Conservation (phyloP, 2,888 invertebrate genomes). For the Epinotia brunnichana region DNA sequence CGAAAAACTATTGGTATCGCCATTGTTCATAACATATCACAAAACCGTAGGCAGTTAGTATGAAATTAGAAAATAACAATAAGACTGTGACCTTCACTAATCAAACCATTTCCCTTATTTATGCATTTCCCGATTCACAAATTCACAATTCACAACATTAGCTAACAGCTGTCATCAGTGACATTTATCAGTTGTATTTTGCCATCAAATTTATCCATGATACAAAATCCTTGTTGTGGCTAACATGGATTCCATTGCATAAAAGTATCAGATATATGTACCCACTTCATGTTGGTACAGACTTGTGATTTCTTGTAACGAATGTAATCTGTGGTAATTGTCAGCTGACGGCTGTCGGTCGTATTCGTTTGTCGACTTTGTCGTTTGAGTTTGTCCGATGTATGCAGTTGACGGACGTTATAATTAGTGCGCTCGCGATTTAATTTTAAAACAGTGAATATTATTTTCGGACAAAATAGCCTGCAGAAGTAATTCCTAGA, state of each 20-base stretch:
- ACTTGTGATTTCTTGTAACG: neutral
- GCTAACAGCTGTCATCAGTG: conserved; percentile 5
- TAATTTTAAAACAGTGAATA: conserved; percentile 3
- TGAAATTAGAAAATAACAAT: conserved; percentile 14
- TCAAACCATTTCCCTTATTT: neutral
- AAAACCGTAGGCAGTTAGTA: neutral
- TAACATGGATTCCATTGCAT: neutral
- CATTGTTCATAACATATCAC: conserved; percentile 30
- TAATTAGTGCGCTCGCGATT: conserved; percentile 19
- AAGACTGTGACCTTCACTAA: conserved; percentile 25
- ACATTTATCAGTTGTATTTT: conserved; percentile 34
- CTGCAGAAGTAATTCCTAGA: neutral
- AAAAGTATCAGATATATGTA: neutral
- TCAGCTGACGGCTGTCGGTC: conserved; percentile 29
- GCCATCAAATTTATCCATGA: neutral
- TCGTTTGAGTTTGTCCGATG: neutral
- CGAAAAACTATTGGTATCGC: conserved; percentile 68
- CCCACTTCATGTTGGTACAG: neutral
- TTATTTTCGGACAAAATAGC: neutral
- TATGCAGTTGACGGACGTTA: neutral
- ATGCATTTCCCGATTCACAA: neutral
- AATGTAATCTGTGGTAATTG: conserved; percentile 18
- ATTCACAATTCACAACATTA: neutral
- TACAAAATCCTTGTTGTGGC: neutral
- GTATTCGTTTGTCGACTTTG: neutral